Percentiles rank a stretch among this genome's conserved stretches.
phyloP scores from a whole-genome alignment of 2,113 vertebrate genomes.

The Panthera uncia region DNA sequence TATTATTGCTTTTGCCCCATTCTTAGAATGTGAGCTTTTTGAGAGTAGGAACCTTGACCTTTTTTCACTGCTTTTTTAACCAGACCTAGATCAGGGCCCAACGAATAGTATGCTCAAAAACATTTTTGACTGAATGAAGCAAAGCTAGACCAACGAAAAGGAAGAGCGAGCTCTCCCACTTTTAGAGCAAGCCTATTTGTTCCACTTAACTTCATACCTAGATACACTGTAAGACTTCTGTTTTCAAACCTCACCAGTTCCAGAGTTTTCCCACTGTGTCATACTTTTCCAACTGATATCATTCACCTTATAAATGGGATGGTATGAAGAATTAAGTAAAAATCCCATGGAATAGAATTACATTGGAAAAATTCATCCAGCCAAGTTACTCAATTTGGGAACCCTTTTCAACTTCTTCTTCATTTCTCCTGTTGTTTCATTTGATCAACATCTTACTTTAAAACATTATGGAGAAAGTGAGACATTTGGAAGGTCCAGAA shows the following conservation, averaged over 20 bases:
- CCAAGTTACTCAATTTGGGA: neutral
- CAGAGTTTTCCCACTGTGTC: neutral
- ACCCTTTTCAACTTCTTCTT: neutral
- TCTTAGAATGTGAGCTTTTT: neutral
- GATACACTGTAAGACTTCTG: fast-evolving
- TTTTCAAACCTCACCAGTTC: neutral
- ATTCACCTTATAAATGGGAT: neutral
- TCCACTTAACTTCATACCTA: neutral
- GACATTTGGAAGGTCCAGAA: neutral
- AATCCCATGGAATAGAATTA: neutral
- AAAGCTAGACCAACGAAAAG: neutral
- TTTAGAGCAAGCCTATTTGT: neutral
- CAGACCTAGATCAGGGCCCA: neutral
- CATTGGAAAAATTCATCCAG: neutral
- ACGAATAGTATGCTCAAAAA: neutral
- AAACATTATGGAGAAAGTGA: neutral
- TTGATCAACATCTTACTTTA: neutral
- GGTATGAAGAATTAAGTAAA: neutral
- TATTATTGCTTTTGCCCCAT: neutral
- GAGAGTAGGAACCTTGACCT: neutral
- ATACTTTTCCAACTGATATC: neutral
- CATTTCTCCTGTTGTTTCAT: neutral
- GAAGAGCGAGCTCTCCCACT: neutral
- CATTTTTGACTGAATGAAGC: neutral
- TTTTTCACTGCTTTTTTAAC: neutral